Base-by-base conservation (phyloP, 2,797 vertebrate species). In the Siniperca scherzeri region DNA sequence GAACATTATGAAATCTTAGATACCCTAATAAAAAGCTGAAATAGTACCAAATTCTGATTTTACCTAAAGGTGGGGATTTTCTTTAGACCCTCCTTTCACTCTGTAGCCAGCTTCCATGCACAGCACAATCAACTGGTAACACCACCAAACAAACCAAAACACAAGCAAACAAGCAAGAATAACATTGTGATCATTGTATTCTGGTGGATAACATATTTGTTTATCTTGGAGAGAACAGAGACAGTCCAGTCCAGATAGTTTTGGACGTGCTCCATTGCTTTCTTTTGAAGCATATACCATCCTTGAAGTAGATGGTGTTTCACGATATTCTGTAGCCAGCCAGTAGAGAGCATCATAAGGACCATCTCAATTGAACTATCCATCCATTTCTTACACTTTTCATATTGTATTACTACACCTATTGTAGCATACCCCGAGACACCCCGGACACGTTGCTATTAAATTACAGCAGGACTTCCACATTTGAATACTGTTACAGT, bases 331-430 rank as follows among this genome's bases (percentile, higher is more conserved):
- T 65, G 16, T 16, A 66, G 36, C 14, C 21, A 36, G 10, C 22
- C 76, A 52, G 27, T 66, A 75, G 59, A 74, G 71, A 66, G 60
- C 77, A 52, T 40, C 30, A 30, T 0, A 10, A 13, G 8, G 38
- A 17, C 22, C 22, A 56, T 22, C 48, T 40, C n/a, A 57, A 40
- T 6, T 27, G 8, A 65, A 40, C 17, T 30, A 40, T 48, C 27
- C 38, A 25, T 36, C 25, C 0, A 4, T 21, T 40, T 40, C 1
- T 40, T 14, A 40, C 13, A 44, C 14, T 52, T 52, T 69, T 61
- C 10, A 62, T 25, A 16, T 42, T 33, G 5, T 42, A 3, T 52
- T 22, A 33, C 25, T n/a, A 9, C 71, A 52, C 22, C 16, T 33
- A 0, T 9, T 38, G 21, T 59, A 13, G 2, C 42, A n/a, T 50